Base-by-base conservation (phyloP, 2,888 invertebrate genomes). In the Apamea anceps region DNA sequence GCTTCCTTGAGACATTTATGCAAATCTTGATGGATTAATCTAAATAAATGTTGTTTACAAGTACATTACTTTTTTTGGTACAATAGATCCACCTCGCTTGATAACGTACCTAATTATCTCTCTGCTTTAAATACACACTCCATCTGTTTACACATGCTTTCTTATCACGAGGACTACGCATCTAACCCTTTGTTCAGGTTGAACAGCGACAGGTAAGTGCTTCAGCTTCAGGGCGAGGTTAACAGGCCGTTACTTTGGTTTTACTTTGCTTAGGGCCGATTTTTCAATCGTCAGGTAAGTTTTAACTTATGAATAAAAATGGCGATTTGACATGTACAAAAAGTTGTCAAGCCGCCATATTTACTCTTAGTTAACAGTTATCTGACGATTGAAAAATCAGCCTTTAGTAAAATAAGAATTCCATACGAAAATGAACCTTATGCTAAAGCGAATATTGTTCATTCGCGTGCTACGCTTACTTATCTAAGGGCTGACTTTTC, bases 31-130 rank as follows among this genome's bases (percentile, higher is more conserved):
- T 72, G 65, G 45, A 81, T 54, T 66, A 42, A 70, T 48, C 7
- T 60, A 28, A 81, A 85, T 79, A 85, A 85, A 85, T 66, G 80
- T 84, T 84, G 80, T 85, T 71, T 67, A 72, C 73, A 67, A 72
- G 67, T 68, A 25, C n/a, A 62, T 45, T 68, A 85, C 79, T 80
- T 72, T 83, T 82, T 67, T 86, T 86, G 73, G 70, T 70, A 71
- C 71, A 21, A 75, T 68, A 57, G 25, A 37, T 76, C 60, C 67
- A 80, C 77, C 77, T 77, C 48, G 84, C 84, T 85, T 72, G 86
- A 67, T 45, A 45, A 72, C 2, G 57, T 72, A 72, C 60, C n/a
- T 72, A 57, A 57, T 42, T 48, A 48, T 42, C 0, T 60, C 32
- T 57, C 57, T 67, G 76, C 80, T 80, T 75, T 70, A 42, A 77